These are phyloP conservation scores for Atrina japonica DNA, from an alignment of 2,888 invertebrate genomes.

Conservation along the genomic window DNA sequence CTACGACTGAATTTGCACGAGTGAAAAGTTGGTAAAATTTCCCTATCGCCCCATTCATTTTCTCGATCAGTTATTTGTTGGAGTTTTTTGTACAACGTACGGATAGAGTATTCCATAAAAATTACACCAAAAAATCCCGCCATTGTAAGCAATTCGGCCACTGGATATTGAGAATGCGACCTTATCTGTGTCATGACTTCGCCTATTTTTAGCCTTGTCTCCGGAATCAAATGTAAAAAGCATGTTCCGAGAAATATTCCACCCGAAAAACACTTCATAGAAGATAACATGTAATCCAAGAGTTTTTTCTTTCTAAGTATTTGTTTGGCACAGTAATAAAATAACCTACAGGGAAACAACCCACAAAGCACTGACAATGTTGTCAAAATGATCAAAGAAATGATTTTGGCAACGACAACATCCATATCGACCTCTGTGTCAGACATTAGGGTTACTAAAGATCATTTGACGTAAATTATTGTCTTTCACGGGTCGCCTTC, in stretches of 20 bases:
- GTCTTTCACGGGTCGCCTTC: no score
- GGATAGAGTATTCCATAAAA: conserved; percentile 71
- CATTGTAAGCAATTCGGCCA: conserved; percentile 73
- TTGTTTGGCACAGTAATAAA: conserved; percentile 61
- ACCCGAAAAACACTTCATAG: conserved; percentile 71
- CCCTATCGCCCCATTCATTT: conserved; percentile 32
- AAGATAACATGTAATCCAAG: conserved; percentile 68
- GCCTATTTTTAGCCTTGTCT: conserved; percentile 69
- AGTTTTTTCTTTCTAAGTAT: conserved; percentile 59
- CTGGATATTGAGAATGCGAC: conserved; percentile 69
- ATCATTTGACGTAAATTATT: no score
- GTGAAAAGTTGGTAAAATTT: conserved; percentile 39
- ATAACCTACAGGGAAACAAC: conserved; percentile 67
- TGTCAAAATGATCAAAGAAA: conserved; percentile 67
- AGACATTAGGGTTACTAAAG: conserved; percentile 46
- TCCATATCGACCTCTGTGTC: conserved; percentile 65
- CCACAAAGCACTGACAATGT: conserved; percentile 68
- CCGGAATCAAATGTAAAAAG: conserved; percentile 72
- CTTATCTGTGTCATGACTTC: conserved; percentile 67
- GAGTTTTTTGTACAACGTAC: conserved; percentile 67
- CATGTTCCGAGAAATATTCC: conserved; percentile 71
- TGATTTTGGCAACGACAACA: conserved; percentile 73
- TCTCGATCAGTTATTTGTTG: conserved; percentile 45
- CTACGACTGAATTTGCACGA: conserved; percentile 27
- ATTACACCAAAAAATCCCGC: conserved; percentile 73